These are phyloP conservation scores for Dermochelys coriacea DNA, from an alignment of 2,797 vertebrate genomes.

Conservation along the genomic window DNA sequence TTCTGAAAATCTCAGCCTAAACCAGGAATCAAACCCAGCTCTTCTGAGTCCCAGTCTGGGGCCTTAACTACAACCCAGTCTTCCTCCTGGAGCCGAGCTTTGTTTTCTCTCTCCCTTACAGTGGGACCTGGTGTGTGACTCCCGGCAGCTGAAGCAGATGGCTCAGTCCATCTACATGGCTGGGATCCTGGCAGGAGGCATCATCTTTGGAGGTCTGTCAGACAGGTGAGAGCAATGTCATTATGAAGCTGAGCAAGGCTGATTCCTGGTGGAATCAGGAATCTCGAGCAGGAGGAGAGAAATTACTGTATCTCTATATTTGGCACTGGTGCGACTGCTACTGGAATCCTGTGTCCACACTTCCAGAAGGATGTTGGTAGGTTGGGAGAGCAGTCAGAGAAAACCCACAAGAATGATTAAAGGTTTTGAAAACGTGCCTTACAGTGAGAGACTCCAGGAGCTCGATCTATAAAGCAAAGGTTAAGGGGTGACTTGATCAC, in stretches of 20 bases:
- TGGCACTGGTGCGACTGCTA: neutral
- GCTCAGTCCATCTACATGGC: conserved; percentile 90
- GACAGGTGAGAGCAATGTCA: conserved; percentile 82
- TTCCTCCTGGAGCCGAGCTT: neutral
- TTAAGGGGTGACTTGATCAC: neutral
- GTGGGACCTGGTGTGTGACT: conserved; percentile 91
- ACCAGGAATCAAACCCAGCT: neutral
- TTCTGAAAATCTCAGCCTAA: neutral
- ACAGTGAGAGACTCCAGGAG: neutral
- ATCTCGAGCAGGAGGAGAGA: neutral
- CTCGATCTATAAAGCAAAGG: neutral
- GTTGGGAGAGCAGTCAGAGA: neutral
- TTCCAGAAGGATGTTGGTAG: neutral
- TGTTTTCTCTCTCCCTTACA: conserved; percentile 43
- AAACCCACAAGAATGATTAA: neutral
- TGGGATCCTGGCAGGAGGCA: conserved; percentile 87
- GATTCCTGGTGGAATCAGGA: neutral
- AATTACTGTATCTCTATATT: neutral
- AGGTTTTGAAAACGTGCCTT: neutral
- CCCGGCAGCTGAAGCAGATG: conserved; percentile 82
- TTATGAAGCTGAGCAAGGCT: neutral
- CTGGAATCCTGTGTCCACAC: neutral
- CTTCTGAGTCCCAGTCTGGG: neutral
- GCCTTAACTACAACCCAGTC: neutral
- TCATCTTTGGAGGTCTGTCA: conserved; percentile 83